Base-by-base conservation (phyloP, 2,888 invertebrate species). In the Crossocerus cetratus region DNA sequence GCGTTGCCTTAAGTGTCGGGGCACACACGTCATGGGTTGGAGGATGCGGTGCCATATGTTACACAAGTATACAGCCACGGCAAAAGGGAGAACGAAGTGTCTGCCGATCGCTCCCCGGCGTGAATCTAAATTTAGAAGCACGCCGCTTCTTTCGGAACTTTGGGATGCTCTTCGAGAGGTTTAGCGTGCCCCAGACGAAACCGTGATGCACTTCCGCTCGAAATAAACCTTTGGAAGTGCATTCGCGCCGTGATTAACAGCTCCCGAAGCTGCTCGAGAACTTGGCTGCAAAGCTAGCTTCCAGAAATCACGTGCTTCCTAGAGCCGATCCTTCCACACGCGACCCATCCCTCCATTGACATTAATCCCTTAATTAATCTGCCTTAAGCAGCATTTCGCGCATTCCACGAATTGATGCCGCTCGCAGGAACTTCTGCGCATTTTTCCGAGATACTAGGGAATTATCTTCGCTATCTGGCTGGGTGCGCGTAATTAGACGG, bases 71-170 rank as follows among this genome's bases (percentile, higher is more conserved):
- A 32, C 32, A 32, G 5, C 32, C 32, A 32, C 11, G 32, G 32
- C 32, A 11, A 32, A 32, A 32, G 32, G 32, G 32, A 32, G 32
- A 32, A 32, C 32, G 32, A 32, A 49, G 16, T 16, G 49, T 49
- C 49, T 49, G 49, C 49, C 16, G n/a, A 49, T 14, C n/a, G 49
- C 14, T 49, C n/a, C 49, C 16, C 49, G 61, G 13, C 16, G 23
- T 59, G 20, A 62, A 55, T 72, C 78, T 80, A 80, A 80, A 75
- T 81, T 80, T 80, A 81, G 78, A 53, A 43, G 53, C 11, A 58
- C 53, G 57, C 49, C 60, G 61, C 54, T 66, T 72, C 72, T 78
- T 78, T 72, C 58, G 61, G 42, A 61, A 49, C 42, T 59, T 67
- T 69, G 18, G 56, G 13, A 5, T 45, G 55, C 32, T 32, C 20